Base-by-base conservation (phyloP, 1,140 invertebrate species). In the Platyura marginata region DNA sequence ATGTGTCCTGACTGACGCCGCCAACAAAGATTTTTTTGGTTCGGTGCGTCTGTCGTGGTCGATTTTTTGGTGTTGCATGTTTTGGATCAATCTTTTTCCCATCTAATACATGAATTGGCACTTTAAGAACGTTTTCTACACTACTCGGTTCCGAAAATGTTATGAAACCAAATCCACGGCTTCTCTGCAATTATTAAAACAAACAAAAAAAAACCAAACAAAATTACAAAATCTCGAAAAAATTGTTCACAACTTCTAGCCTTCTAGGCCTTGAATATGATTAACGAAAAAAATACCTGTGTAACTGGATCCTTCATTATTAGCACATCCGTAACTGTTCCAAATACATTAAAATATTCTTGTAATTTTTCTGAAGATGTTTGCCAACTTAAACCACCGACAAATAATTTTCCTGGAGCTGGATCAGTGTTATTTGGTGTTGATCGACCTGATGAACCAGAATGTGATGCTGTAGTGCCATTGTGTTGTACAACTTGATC, bases 81-180 rank as follows among this genome's bases (percentile, higher is more conserved):
- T 90, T 91, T 18, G 86, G 87, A 62, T 91, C 87, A 55, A 91
- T 91, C 66, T 91, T 90, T 69, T 93, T 93, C 44, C 88, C 88
- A 62, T 92, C 89, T 45, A 94, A 70, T 42, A 85, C 88, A 70
- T 93, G 88, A 46, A 89, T 84, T 41, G 86, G 85, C 50, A 83
- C 80, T 62, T 81, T 80, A 40, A 91, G 74, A 40, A 91, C 86
- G 63, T 88, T 87, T 62, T 89, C 83, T 42, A 90, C 87, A 56
- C 81, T 85, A 46, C 77, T 74, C 25, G 85, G 79, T 61, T 90
- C 85, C 56, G 83, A 77, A 66, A 91, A 92, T 56, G 86, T 90
- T 57, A 92, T 90, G 69, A 91, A 92, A 51, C 86, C 87, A 67
- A 91, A 91, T 51, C 87, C 88, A 52, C 88, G 78, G 70, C 84